These are phyloP conservation scores for Sebastes reedi DNA, from an alignment of 2,797 vertebrate genomes.

Conservation along the genomic window DNA sequence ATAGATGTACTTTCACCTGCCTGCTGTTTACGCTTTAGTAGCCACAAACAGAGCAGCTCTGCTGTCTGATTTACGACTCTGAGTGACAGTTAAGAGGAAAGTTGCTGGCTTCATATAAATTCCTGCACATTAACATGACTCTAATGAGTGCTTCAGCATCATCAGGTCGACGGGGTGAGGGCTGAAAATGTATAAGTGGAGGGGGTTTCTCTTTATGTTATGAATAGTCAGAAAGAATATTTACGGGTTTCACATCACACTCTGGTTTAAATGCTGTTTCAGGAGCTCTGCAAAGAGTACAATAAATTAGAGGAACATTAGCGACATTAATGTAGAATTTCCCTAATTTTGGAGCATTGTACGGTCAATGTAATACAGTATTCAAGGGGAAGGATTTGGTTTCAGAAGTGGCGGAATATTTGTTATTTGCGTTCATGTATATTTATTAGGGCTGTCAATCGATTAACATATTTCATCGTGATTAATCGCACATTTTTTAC, in stretches of 20 bases:
- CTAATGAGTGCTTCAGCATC: neutral
- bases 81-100: neutral
- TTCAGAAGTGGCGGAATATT: neutral
- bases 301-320: neutral
- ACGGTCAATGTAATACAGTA: neutral
- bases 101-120: neutral
- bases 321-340: neutral
- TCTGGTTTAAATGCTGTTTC: neutral
- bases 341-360: neutral
- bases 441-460: too few species aligned
- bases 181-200: neutral
- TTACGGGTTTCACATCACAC: neutral
- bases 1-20: neutral
- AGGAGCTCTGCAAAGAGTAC: neutral
- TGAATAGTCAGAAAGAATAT: neutral
- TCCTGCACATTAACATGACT: neutral
- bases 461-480: too few species aligned
- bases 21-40: neutral
- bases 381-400: neutral
- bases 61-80: conserved; percentile 1
- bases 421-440: neutral
- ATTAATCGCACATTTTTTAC: too few species aligned
- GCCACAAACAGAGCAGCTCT: neutral
- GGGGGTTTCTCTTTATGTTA: neutral
- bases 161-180: neutral